Conservation (phyloP, 2,888 invertebrate genomes). For the Platypus cylindrus region DNA sequence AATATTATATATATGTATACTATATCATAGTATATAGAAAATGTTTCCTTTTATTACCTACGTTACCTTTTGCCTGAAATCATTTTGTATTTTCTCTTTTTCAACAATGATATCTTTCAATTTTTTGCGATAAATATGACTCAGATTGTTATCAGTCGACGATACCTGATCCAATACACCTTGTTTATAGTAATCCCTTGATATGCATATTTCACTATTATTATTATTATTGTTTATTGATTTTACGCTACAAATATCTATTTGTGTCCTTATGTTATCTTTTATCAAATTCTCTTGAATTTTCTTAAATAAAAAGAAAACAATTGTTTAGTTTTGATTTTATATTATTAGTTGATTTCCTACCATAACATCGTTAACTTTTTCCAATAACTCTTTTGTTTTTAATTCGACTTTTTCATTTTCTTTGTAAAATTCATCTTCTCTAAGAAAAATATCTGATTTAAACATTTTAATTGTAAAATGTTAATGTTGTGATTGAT, state of each 20-base stretch:
- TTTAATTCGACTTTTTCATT: slow-evolving; percentile 32
- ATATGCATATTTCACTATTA: too few relatives aligned
- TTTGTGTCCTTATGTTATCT: slow-evolving; percentile 20
- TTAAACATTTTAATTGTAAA: too few relatives aligned
- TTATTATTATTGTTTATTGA: too few relatives aligned
- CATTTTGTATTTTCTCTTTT: slow-evolving; percentile 24
- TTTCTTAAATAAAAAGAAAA: slow-evolving; percentile 20
- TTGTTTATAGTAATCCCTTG: too few relatives aligned
- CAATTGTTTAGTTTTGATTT: not conserved
- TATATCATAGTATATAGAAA: too few relatives aligned
- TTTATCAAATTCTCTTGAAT: slow-evolving; percentile 25
- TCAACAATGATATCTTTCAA: slow-evolving; percentile 28
- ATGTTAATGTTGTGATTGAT: too few relatives aligned
- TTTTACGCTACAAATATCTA: slow-evolving; percentile 16
- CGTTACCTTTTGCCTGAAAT: slow-evolving; percentile 28
- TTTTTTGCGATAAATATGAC: slow-evolving; percentile 28
- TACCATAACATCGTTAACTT: slow-evolving; percentile 33
- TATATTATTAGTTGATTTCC: slow-evolving; percentile 5
- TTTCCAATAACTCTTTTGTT: slow-evolving; percentile 30
- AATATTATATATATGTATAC: too few relatives aligned
- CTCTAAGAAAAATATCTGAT: slow-evolving; percentile 29
- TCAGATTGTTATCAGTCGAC: too few relatives aligned
- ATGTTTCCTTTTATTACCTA: too few relatives aligned
- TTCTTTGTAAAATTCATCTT: slow-evolving; percentile 32
- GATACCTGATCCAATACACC: too few relatives aligned